Evolutionary conservation across 2,113 vertebrate species (phyloP).

Genomic region (Melospiza georgiana): DNA sequence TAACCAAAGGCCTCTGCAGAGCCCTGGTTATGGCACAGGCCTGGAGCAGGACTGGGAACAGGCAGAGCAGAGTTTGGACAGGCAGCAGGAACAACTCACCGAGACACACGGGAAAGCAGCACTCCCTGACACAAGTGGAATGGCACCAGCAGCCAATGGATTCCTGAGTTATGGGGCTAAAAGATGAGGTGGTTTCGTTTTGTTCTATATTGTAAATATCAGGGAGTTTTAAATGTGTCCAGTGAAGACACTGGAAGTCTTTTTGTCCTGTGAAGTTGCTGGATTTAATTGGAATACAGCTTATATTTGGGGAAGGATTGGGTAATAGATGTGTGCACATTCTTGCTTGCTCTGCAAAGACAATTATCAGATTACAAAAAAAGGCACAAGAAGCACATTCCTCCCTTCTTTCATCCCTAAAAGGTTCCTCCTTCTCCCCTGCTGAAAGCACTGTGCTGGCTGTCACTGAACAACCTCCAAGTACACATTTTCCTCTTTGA

Average conservation of each 20-base stretch:
- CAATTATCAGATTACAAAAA: constrained; percentile 33
- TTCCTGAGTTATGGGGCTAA: not conserved
- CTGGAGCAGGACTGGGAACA: not conserved
- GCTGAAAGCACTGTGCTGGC: not conserved
- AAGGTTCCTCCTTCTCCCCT: constrained; percentile 30
- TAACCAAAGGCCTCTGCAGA: not conserved
- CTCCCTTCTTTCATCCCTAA: not conserved
- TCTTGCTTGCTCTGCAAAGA: constrained; percentile 47
- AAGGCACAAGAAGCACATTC: constrained; percentile 56
- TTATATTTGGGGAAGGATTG: constrained; percentile 27
- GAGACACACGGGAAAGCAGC: fast-evolving
- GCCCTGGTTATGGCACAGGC: not conserved
- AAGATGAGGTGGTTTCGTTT: not conserved
- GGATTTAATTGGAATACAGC: not conserved
- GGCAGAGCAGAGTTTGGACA: not conserved
- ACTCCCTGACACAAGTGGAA: not conserved
- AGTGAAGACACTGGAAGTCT: not conserved
- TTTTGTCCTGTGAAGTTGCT: not conserved
- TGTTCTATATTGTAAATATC: not conserved
- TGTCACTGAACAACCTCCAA: constrained; percentile 44
- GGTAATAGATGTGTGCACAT: not conserved
- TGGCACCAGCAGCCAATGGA: not conserved
- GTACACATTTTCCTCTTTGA: not conserved
- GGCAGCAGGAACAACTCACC: not conserved
- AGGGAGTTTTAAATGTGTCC: not conserved